These are phyloP conservation scores for Octomys mimax DNA, from an alignment of 2,797 vertebrate genomes.

Conservation along the genomic window DNA sequence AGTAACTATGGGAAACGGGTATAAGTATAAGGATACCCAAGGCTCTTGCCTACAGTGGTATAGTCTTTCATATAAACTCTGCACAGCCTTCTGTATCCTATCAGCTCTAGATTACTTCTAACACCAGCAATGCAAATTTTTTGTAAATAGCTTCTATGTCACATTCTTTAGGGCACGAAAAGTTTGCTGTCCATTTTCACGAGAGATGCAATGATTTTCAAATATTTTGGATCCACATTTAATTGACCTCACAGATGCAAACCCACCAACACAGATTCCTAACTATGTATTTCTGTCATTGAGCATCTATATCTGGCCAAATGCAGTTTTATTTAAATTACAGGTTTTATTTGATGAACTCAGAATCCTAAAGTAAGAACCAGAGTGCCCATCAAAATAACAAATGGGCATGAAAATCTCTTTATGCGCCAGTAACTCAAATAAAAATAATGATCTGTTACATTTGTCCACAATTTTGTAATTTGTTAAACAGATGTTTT, in stretches of 20 bases:
- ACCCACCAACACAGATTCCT: background rate
- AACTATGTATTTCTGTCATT: background rate
- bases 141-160: background rate
- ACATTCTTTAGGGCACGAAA: background rate
- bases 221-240: background rate
- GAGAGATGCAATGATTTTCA: background rate
- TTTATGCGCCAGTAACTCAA: slow-evolving; percentile 46
- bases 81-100: background rate
- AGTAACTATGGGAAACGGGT: no score
- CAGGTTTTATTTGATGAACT: background rate
- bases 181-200: background rate
- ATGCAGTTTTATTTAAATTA: slow-evolving; percentile 31
- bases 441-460: background rate
- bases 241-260: background rate
- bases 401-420: slow-evolving; percentile 50
- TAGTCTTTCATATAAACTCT: no score
- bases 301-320: background rate
- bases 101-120: background rate
- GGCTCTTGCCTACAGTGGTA: background rate
- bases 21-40: background rate
- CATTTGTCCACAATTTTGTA: background rate
- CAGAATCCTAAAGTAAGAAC: slow-evolving; percentile 32
- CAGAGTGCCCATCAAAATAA: background rate
- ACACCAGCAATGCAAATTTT: background rate
- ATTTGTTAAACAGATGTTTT: slow-evolving; percentile 50